These are phyloP conservation scores for Ailurus styani DNA, from an alignment of 2,113 vertebrate species.

Conservation along the genomic window DNA sequence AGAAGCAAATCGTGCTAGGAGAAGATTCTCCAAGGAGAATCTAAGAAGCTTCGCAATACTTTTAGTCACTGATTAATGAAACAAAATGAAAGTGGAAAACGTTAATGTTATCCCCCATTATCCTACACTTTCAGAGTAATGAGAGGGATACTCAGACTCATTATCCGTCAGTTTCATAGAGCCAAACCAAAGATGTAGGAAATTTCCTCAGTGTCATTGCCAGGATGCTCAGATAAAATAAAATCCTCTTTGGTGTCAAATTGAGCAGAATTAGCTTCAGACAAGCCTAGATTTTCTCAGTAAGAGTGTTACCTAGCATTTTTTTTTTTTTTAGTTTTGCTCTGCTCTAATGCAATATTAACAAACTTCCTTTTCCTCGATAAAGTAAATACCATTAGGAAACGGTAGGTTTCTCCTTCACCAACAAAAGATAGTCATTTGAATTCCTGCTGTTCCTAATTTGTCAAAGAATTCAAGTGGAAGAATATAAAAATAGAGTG, in stretches of 20 bases:
- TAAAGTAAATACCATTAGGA: background rate
- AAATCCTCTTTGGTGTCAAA: background rate
- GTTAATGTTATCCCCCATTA: background rate
- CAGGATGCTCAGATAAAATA: background rate
- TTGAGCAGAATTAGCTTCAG: background rate
- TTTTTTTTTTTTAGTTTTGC: conserved; percentile 15
- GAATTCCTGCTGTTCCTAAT: background rate
- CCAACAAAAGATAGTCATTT: background rate
- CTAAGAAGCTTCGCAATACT: background rate
- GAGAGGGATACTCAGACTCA: background rate
- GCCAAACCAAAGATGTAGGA: background rate
- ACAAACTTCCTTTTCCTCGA: background rate
- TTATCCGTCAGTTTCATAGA: background rate
- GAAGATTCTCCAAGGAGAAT: background rate
- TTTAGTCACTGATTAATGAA: background rate
- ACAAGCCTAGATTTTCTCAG: background rate
- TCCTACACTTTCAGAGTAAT: background rate
- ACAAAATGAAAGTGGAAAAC: background rate
- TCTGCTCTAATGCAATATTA: background rate
- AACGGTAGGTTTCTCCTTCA: background rate
- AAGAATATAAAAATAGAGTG: conserved; percentile 30
- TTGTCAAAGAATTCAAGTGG: background rate
- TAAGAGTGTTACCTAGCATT: background rate
- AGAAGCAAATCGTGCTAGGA: background rate
- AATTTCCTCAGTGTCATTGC: background rate